A percentile compares a stretch with the other conserved stretches of the same genome.
phyloP scores from a whole-genome alignment of 2,888 invertebrate species.

The Nomada hirtipes region DNA sequence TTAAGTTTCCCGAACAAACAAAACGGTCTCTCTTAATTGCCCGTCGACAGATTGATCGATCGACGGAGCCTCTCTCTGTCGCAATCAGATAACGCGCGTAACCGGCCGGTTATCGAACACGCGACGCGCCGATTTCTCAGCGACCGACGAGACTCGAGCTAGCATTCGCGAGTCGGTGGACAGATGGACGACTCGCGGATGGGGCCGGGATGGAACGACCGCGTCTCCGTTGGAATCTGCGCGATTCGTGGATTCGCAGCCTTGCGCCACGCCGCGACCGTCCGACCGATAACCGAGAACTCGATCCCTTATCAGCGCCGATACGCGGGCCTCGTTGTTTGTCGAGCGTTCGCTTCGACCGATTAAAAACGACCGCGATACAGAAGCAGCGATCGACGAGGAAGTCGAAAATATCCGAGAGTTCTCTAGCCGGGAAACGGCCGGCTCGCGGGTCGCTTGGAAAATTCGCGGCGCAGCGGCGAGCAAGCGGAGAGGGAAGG shows the following conservation, averaged over 20 bases:
- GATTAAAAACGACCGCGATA: constrained; percentile 7
- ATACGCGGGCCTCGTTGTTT: constrained; percentile 7
- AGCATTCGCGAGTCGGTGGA: too few relatives aligned
- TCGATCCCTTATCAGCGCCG: background rate
- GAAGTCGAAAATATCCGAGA: background rate
- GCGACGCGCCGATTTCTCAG: constrained; percentile 25
- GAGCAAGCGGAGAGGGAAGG: background rate
- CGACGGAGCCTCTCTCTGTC: constrained; percentile 47
- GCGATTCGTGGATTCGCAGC: too few relatives aligned
- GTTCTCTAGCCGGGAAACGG: too few relatives aligned
- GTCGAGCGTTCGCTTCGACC: background rate
- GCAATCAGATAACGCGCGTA: constrained; percentile 65
- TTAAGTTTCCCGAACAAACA: constrained; percentile 68
- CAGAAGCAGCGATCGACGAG: background rate
- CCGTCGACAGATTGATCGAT: constrained; percentile 73
- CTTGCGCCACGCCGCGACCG: too few relatives aligned
- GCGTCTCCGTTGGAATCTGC: too few relatives aligned
- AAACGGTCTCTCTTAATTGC: constrained; percentile 69
- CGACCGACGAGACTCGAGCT: background rate
- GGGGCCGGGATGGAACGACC: too few relatives aligned
- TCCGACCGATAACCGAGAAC: background rate
- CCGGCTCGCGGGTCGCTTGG: background rate
- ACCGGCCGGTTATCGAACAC: constrained; percentile 30
- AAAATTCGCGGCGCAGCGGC: background rate
- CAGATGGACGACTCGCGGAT: too few relatives aligned